A percentile compares a stretch with the other conserved stretches of the same genome.
Conservation (phyloP, 2,888 invertebrate species). For the Agriotes lineatus region DNA sequence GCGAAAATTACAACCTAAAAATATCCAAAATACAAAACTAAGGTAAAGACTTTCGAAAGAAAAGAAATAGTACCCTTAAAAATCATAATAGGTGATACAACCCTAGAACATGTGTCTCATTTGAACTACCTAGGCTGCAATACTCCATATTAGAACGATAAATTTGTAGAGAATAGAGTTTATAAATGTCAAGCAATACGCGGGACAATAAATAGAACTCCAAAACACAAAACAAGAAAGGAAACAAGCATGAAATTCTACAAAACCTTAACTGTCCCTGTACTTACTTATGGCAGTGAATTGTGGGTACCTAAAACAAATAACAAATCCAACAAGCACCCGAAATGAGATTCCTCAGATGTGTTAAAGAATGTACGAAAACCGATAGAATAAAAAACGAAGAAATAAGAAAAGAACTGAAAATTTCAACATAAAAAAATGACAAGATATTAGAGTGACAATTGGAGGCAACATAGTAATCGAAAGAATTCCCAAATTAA, state of each 20-base stretch:
- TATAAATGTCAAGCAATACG: neutral
- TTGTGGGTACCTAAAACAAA: neutral
- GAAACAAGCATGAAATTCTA: no score
- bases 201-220: no score
- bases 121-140: no score
- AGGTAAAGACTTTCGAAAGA: neutral
- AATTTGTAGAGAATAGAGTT: neutral
- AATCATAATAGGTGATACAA: neutral
- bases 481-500: constrained; percentile 7
- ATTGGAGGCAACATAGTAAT: neutral
- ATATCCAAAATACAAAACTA: neutral
- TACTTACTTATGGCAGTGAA: no score
- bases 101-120: neutral
- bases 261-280: neutral
- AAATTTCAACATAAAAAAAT: no score
- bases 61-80: neutral
- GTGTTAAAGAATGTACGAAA: no score
- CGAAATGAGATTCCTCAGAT: constrained; percentile 20
- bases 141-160: neutral
- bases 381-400: constrained; percentile 1
- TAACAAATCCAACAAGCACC: neutral
- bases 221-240: no score
- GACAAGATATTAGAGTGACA: neutral
- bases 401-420: neutral
- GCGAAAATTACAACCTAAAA: no score